These are phyloP conservation scores for Crotalus viridis DNA, from an alignment of 2,113 vertebrate genomes.

Conservation along the genomic window DNA sequence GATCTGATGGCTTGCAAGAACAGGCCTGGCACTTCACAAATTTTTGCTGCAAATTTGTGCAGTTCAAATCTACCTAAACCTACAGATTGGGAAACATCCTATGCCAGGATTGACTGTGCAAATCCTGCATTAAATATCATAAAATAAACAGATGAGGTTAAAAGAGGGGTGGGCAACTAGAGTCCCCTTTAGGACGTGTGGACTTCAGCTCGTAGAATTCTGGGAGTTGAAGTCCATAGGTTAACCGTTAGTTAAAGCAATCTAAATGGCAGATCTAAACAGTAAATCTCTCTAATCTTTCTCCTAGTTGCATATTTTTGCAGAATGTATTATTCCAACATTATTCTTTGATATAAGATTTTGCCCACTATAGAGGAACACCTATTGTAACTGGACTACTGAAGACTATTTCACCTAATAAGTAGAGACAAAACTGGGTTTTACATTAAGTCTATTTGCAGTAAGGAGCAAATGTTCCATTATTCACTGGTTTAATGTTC, in stretches of 20 bases:
- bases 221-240: too few relatives aligned
- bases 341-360: not conserved
- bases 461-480: not conserved
- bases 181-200: not conserved
- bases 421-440: not conserved
- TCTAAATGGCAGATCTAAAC: not conserved
- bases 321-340: not conserved
- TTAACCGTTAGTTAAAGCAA: not conserved
- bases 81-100: not conserved
- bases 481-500: not conserved
- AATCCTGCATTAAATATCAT: not conserved
- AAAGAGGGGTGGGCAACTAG: not conserved
- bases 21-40: not conserved
- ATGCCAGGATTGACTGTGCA: not conserved
- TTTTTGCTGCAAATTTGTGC: not conserved
- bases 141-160: not conserved
- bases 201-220: not conserved
- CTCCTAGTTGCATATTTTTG: not conserved
- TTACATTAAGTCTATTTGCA: not conserved
- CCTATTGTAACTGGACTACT: not conserved
- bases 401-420: not conserved
- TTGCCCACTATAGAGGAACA: not conserved
- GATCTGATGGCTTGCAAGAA: not conserved
- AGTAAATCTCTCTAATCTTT: not conserved
- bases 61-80: not conserved